Evolutionary conservation across 2,797 vertebrate species (phyloP).

Genomic region (Chrosomus eos): DNA sequence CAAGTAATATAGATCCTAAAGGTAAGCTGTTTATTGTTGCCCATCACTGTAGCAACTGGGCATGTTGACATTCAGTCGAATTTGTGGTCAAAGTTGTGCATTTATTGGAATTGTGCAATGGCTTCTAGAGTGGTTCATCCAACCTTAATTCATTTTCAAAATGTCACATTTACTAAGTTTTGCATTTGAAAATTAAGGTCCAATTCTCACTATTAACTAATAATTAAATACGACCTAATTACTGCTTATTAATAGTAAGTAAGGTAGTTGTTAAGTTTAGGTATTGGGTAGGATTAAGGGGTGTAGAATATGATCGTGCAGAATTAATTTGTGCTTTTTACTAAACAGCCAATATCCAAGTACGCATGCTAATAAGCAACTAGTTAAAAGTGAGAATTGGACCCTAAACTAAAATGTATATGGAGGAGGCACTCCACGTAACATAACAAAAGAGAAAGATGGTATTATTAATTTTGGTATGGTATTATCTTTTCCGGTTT

Average conservation of each 20-base stretch:
- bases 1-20: not conserved
- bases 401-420: not conserved
- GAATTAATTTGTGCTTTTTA: no score
- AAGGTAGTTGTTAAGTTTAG: no score
- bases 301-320: no score
- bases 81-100: not conserved
- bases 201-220: no score
- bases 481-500: not conserved
- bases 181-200: not conserved
- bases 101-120: not conserved
- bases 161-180: not conserved
- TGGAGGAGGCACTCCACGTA: not conserved
- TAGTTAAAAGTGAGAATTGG: no score
- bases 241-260: no score
- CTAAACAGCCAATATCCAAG: no score
- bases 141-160: not conserved
- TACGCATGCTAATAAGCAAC: no score
- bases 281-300: no score
- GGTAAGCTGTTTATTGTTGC: not conserved
- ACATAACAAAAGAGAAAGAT: constrained; percentile 5
- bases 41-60: not conserved
- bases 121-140: not conserved
- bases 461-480: not conserved
- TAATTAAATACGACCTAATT: no score
- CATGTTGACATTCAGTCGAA: no score